Conservation (phyloP, 2,113 vertebrate species). For the Apus apus region DNA sequence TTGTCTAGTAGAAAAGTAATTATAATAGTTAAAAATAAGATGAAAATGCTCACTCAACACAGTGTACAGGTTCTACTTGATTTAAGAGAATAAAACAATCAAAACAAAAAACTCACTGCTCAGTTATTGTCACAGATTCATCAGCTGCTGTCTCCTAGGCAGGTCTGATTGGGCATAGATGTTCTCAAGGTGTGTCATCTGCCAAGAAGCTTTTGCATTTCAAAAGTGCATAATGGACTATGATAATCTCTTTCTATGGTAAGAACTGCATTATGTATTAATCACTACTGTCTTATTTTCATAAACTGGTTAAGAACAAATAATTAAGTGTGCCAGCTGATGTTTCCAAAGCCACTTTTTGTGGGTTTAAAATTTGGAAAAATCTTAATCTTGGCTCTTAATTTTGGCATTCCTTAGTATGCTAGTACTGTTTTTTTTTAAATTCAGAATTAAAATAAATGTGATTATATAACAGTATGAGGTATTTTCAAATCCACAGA, state of each 20-base stretch:
- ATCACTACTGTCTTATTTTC: not conserved
- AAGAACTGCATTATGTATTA: not conserved
- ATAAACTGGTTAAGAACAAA: not conserved
- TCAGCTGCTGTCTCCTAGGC: not conserved
- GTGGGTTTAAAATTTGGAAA: not conserved
- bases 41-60: not conserved
- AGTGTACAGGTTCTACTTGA: not conserved
- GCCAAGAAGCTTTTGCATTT: not conserved
- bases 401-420: not conserved
- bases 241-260: not conserved
- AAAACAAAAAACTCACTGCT: not conserved
- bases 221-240: not conserved
- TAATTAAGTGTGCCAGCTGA: not conserved
- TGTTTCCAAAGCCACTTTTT: not conserved
- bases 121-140: not conserved
- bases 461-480: not conserved
- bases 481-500: not conserved
- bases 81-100: not conserved
- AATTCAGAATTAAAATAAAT: not conserved
- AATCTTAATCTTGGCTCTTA: not conserved
- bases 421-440: not conserved
- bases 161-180: not conserved
- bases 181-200: slow-evolving; percentile 22
- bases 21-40: not conserved
- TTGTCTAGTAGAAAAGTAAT: not conserved